Evolutionary conservation across 2,113 vertebrate species (phyloP).

Genomic region (Clarias batrachus): DNA sequence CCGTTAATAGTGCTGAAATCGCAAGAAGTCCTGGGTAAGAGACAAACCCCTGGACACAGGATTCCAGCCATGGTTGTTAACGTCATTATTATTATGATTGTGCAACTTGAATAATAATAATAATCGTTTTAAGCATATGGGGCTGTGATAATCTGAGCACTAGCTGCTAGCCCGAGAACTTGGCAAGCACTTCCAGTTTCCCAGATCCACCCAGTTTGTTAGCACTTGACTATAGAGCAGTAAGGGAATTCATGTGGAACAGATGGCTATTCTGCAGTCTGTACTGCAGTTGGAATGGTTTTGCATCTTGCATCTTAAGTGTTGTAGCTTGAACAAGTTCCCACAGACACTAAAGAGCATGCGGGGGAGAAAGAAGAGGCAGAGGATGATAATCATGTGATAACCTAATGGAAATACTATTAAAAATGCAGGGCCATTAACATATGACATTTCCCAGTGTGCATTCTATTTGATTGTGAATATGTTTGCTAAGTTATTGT

Average conservation of each 20-base stretch:
- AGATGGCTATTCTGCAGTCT: slow-evolving; percentile 32
- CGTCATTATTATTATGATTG: neutral
- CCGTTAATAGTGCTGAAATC: neutral
- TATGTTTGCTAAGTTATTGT: slow-evolving; percentile 60
- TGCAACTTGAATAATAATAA: no score
- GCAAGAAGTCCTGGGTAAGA: neutral
- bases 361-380: slow-evolving; percentile 46
- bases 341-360: slow-evolving; percentile 37
- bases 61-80: neutral
- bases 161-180: slow-evolving; percentile 16
- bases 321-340: slow-evolving; percentile 34
- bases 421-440: slow-evolving; percentile 66
- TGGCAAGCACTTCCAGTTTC: neutral
- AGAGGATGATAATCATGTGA: slow-evolving; percentile 53
- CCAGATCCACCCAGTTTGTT: slow-evolving; percentile 8
- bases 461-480: slow-evolving; percentile 58
- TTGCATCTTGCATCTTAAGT: slow-evolving; percentile 40
- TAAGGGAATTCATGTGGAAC: slow-evolving; percentile 34
- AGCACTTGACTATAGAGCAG: slow-evolving; percentile 10
- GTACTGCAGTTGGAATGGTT: slow-evolving; percentile 31
- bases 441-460: slow-evolving; percentile 65
- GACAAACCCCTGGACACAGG: neutral
- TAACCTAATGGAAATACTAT: slow-evolving; percentile 67
- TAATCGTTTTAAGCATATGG: neutral
- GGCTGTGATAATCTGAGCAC: slow-evolving; percentile 18